Evolutionary conservation across 2,113 vertebrate species (phyloP).

Genomic region (Synodontis membranacea): DNA sequence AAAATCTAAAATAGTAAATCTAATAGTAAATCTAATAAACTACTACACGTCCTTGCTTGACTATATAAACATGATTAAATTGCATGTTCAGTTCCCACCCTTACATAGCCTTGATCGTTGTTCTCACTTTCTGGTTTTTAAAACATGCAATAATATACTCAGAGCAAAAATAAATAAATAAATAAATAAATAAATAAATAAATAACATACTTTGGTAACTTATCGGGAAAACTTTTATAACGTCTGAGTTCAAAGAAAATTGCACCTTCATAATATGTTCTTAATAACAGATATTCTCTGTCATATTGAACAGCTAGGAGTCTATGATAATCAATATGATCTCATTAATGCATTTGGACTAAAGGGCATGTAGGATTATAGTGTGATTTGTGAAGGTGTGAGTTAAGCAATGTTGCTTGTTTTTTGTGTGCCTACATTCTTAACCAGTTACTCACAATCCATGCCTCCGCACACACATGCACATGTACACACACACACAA

Average conservation of each 20-base stretch:
- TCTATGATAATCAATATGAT: background rate
- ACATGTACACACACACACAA: background rate
- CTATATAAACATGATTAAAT: background rate
- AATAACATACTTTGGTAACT: background rate
- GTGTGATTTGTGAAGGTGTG: slow-evolving; percentile 2
- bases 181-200: too few relatives aligned
- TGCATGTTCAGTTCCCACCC: background rate
- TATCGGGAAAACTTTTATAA: background rate
- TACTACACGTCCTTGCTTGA: background rate
- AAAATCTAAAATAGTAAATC: too few relatives aligned
- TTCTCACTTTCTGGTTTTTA: background rate
- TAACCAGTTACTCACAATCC: background rate
- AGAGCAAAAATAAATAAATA: background rate
- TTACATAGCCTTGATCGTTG: background rate
- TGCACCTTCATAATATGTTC: background rate
- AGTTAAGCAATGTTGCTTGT: background rate
- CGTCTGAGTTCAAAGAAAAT: background rate
- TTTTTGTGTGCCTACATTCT: background rate
- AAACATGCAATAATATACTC: background rate
- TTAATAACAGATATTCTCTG: background rate
- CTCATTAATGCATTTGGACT: background rate
- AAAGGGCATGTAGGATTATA: background rate
- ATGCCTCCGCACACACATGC: background rate
- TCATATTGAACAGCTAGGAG: background rate
- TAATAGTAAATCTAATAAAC: too few relatives aligned